These are phyloP conservation scores for Danio jaintianensis DNA, from an alignment of 2,797 vertebrate species.

Conservation along the genomic window DNA sequence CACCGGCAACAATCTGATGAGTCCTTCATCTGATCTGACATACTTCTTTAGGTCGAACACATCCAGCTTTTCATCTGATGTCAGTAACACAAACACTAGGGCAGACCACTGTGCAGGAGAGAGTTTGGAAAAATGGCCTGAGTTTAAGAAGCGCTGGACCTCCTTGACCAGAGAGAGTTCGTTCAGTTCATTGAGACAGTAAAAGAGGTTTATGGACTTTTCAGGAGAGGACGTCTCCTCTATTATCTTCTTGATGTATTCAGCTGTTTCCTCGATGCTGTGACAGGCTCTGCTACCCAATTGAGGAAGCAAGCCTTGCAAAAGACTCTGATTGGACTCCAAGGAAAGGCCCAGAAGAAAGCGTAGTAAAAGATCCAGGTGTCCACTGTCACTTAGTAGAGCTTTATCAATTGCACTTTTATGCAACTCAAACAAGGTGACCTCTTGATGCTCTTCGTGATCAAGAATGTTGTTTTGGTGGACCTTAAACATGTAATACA, in stretches of 20 bases:
- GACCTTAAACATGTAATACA: slow-evolving; percentile 46
- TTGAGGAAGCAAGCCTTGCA: slow-evolving; percentile 28
- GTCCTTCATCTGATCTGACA: slow-evolving; percentile 55
- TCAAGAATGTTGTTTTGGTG: slow-evolving; percentile 29
- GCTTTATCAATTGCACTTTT: slow-evolving; percentile 43
- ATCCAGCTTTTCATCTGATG: slow-evolving; percentile 54
- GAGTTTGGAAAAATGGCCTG: slow-evolving; percentile 56
- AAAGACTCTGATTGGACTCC: slow-evolving; percentile 51
- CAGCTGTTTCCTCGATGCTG: slow-evolving; percentile 46
- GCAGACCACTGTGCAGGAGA: slow-evolving; percentile 58
- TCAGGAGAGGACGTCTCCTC: slow-evolving; percentile 53
- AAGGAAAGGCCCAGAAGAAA: slow-evolving; percentile 55
- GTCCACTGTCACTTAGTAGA: slow-evolving; percentile 47
- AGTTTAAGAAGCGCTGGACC: slow-evolving; percentile 51
- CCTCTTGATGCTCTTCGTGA: slow-evolving; percentile 20
- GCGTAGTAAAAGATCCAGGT: slow-evolving; percentile 55
- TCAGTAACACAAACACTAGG: slow-evolving; percentile 57
- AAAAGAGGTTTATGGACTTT: slow-evolving; percentile 62
- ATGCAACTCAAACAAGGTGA: slow-evolving; percentile 41
- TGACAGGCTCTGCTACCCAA: slow-evolving; percentile 15
- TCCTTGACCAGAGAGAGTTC: slow-evolving; percentile 60
- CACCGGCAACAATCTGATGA: slow-evolving; percentile 55
- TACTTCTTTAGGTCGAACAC: slow-evolving; percentile 63
- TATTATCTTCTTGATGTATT: slow-evolving; percentile 59
- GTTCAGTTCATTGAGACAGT: slow-evolving; percentile 62